phyloP scores from a whole-genome alignment of 2,797 vertebrate genomes.

The Oryzias dopingdopingensis region DNA sequence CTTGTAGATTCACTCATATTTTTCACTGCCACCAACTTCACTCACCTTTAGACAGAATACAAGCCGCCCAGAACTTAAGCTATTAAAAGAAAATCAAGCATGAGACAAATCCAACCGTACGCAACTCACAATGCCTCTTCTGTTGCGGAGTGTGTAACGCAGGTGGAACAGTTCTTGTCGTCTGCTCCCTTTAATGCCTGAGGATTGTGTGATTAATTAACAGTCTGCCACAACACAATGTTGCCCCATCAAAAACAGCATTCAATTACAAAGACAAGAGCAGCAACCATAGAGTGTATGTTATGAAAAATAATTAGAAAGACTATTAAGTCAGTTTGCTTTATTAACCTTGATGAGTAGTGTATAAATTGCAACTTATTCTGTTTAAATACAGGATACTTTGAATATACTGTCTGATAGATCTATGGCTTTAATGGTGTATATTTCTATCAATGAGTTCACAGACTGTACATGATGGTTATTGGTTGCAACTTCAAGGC shows the following conservation, averaged over 20 bases:
- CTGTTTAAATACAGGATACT: constrained; percentile 1
- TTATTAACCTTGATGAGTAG: constrained; percentile 27
- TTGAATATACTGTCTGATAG: background rate
- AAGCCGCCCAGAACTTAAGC: background rate
- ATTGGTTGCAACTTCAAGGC: too few relatives aligned
- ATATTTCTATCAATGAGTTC: background rate
- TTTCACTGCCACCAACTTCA: background rate
- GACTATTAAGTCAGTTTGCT: constrained; percentile 21
- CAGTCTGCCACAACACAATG: constrained; percentile 14
- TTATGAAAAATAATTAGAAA: constrained; percentile 23
- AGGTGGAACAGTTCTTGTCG: background rate
- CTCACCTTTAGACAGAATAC: background rate
- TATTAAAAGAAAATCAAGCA: background rate
- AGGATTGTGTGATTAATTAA: constrained; percentile 31
- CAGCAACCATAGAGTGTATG: constrained; percentile 7
- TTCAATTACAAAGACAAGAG: constrained; percentile 28
- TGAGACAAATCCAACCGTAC: constrained; percentile 1
- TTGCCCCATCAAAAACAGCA: constrained; percentile 23
- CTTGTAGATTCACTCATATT: too few relatives aligned
- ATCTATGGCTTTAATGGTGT: background rate
- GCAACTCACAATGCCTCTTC: background rate
- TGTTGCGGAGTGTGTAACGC: background rate
- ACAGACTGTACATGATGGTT: too few relatives aligned
- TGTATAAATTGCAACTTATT: constrained; percentile 5
- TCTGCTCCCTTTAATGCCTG: background rate